Evolutionary conservation across 1,140 invertebrate genomes (phyloP).

Genomic region (Uloborus diversus): DNA sequence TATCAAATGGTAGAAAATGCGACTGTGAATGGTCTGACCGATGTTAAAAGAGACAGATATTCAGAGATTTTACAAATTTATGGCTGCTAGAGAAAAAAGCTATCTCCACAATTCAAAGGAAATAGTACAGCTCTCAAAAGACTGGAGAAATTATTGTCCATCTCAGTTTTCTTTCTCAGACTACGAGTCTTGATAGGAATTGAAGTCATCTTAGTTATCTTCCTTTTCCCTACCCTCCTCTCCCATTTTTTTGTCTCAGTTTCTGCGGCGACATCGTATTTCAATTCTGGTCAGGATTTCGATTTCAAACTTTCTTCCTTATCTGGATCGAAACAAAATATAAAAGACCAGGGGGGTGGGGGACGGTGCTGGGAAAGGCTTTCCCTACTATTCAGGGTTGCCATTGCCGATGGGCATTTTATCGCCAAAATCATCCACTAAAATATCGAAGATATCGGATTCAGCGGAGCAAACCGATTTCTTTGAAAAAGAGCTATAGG

Average conservation of each 20-base stretch:
- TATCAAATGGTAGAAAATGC: constrained; percentile 42
- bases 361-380: constrained; percentile 16
- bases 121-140: constrained; percentile 33
- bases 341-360: background rate
- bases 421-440: constrained; percentile 45
- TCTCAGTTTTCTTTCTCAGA: background rate
- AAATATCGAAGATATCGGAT: constrained; percentile 52
- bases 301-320: constrained; percentile 54
- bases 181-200: constrained; percentile 21
- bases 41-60: constrained; percentile 49
- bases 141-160: constrained; percentile 42
- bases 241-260: constrained; percentile 44
- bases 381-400: constrained; percentile 41
- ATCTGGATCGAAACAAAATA: constrained; percentile 42
- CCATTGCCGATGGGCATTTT: constrained; percentile 40
- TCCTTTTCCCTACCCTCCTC: constrained; percentile 4
- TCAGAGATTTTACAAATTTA: constrained; percentile 37
- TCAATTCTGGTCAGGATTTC: constrained; percentile 56
- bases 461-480: constrained; percentile 30
- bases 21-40: constrained; percentile 31
- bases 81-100: constrained; percentile 36
- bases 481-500: constrained; percentile 9
- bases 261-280: constrained; percentile 51
- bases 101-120: constrained; percentile 32
- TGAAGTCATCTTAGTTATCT: constrained; percentile 44